A percentile compares a stretch with the other conserved stretches of the same genome.
These are phyloP conservation scores for Lagria hirta DNA, from an alignment of 2,888 invertebrate species.

Conservation along the genomic window DNA sequence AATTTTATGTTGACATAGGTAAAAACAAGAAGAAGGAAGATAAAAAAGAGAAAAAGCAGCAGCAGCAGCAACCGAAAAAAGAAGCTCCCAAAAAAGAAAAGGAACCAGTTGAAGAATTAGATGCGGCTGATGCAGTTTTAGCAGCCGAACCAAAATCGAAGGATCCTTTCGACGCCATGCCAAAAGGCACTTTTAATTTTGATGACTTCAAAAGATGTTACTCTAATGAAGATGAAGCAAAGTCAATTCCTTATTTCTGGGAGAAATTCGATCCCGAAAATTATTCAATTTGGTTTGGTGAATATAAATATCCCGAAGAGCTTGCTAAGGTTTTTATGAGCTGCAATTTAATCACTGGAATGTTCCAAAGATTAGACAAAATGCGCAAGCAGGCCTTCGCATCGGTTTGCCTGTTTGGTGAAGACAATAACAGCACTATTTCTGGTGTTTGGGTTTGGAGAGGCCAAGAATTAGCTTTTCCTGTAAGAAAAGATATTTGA, in stretches of 20 bases:
- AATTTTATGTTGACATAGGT: no score
- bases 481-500: constrained; percentile 53
- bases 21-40: constrained; percentile 49
- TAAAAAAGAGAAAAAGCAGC: constrained; percentile 53
- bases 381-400: constrained; percentile 97
- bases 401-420: constrained; percentile 90
- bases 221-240: constrained; percentile 92
- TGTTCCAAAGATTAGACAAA: constrained; percentile 98
- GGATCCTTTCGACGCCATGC: constrained; percentile 89
- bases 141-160: constrained; percentile 79
- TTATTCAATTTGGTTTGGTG: constrained; percentile 96
- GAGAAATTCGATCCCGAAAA: constrained; percentile 94
- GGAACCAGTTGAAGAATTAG: constrained; percentile 63
- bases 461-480: constrained; percentile 90
- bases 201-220: constrained; percentile 98
- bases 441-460: constrained; percentile 99
- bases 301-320: constrained; percentile 95
- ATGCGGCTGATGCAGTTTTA: constrained; percentile 67
- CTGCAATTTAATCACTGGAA: constrained; percentile 95
- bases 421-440: constrained; percentile 88
- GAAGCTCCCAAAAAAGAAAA: constrained; percentile 57
- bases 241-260: constrained; percentile 97
- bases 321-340: constrained; percentile 87
- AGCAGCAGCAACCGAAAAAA: constrained; percentile 54
- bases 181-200: constrained; percentile 90